phyloP scores from a whole-genome alignment of 2,113 vertebrate genomes.

The Anoura caudifer region DNA sequence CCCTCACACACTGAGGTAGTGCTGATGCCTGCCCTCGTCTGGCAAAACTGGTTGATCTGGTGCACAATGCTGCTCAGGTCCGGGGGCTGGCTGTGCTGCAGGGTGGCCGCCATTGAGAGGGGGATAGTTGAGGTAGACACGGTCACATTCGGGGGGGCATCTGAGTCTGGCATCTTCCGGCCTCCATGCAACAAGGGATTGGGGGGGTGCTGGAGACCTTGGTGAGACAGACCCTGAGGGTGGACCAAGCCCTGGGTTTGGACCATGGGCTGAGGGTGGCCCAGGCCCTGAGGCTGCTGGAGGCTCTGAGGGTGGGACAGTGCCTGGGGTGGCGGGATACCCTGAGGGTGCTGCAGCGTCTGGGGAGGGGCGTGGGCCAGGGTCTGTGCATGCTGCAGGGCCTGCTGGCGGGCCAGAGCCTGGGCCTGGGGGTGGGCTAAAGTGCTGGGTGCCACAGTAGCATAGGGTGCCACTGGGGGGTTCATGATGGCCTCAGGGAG shows the following conservation, averaged over 20 bases:
- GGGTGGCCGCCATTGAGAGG: conserved; percentile 95
- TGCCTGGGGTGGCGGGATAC: conserved; percentile 77
- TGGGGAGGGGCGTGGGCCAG: conserved; percentile 84
- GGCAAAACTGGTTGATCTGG: conserved; percentile 99
- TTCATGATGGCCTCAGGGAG: conserved; percentile 96
- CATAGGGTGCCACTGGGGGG: conserved; percentile 88
- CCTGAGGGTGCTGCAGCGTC: conserved; percentile 81
- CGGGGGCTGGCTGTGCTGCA: conserved; percentile 93
- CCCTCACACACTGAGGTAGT: conserved; percentile 98
- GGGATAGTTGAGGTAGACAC: conserved; percentile 99
- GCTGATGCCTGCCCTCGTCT: conserved; percentile 92
- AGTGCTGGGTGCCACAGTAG: conserved; percentile 93
- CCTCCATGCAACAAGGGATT: conserved; percentile 88
- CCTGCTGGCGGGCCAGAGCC: conserved; percentile 87
- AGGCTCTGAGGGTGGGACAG: conserved; percentile 82
- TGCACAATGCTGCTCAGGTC: conserved; percentile 98
- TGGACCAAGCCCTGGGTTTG: conserved; percentile 79
- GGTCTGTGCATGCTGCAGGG: conserved; percentile 89
- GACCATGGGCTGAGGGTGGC: conserved; percentile 81
- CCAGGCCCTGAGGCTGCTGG: conserved; percentile 83
- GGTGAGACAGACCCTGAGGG: conserved; percentile 77
- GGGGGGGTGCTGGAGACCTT: conserved; percentile 83
- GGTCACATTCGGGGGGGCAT: conserved; percentile 98
- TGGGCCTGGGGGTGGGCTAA: conserved; percentile 92
- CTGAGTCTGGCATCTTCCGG: conserved; percentile 95